Evolutionary conservation across 2,113 vertebrate species (phyloP).

Genomic region (Gobio gobio): DNA sequence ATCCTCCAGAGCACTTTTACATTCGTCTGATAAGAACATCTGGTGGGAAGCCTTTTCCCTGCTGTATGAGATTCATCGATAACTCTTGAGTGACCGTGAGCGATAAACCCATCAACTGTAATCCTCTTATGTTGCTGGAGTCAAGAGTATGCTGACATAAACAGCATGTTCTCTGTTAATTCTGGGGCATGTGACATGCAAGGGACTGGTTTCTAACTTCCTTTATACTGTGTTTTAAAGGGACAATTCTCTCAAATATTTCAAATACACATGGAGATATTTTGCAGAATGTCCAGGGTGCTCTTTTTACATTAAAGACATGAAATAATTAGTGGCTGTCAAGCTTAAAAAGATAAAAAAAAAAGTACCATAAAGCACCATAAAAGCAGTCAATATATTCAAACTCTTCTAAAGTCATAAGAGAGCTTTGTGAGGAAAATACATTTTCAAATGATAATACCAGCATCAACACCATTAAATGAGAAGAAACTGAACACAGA

Average conservation of each 20-base stretch:
- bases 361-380: too few species aligned
- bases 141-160: background rate
- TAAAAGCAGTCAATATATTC: too few species aligned
- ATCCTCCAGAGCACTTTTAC: slow-evolving; percentile 26
- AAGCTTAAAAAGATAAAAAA: too few species aligned
- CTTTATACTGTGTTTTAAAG: background rate
- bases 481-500: too few species aligned
- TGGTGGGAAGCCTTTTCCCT: background rate
- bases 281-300: too few species aligned
- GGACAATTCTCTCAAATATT: background rate
- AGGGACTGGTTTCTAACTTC: background rate
- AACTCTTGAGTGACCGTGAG: slow-evolving; percentile 31
- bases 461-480: too few species aligned
- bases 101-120: slow-evolving; percentile 6
- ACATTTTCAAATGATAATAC: too few species aligned
- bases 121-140: slow-evolving; percentile 18
- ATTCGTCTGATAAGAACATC: slow-evolving; percentile 27
- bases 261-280: background rate
- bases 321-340: too few species aligned
- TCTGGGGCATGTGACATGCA: background rate
- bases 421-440: background rate
- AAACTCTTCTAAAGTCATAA: background rate
- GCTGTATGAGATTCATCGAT: slow-evolving; percentile 13
- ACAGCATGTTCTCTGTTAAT: background rate
- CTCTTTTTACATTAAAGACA: too few species aligned